A percentile compares a stretch with the other conserved stretches of the same genome.
phyloP scores from a whole-genome alignment of 2,113 vertebrate species.

The Bos javanicus region DNA sequence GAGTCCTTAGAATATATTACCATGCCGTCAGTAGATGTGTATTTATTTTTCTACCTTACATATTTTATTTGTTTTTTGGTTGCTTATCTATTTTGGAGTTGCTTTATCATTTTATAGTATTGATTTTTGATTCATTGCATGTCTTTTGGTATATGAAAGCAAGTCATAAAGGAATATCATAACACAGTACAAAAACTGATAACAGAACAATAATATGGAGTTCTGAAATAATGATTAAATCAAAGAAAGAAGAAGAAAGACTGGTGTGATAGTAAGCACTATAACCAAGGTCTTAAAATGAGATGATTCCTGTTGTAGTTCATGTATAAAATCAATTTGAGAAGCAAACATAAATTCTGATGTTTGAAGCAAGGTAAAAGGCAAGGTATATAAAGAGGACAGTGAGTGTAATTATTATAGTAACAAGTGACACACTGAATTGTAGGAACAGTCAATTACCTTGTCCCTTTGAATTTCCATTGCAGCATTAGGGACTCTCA shows the following conservation, averaged over 20 bases:
- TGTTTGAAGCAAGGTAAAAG: slow-evolving; percentile 11
- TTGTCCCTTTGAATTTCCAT: slow-evolving; percentile 56
- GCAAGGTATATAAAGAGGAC: neutral
- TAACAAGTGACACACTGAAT: slow-evolving; percentile 54
- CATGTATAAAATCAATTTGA: neutral
- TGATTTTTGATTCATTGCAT: slow-evolving; percentile 52
- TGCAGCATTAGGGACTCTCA: neutral
- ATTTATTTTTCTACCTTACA: slow-evolving; percentile 8
- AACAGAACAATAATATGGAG: slow-evolving; percentile 41
- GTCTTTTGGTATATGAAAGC: slow-evolving; percentile 38
- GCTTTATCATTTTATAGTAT: slow-evolving; percentile 41
- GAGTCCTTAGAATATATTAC: neutral
- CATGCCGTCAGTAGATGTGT: neutral
- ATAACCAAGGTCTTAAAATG: slow-evolving; percentile 11
- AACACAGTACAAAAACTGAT: slow-evolving; percentile 34
- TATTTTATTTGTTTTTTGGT: neutral
- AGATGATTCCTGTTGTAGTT: neutral
- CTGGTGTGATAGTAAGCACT: neutral
- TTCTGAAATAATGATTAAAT: slow-evolving; percentile 33
- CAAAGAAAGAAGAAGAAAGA: slow-evolving; percentile 19
- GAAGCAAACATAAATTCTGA: slow-evolving; percentile 42
- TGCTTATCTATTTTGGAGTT: slow-evolving; percentile 39
- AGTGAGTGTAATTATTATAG: slow-evolving; percentile 6
- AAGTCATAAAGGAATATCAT: slow-evolving; percentile 45
- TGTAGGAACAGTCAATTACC: slow-evolving; percentile 20